Conservation (phyloP, 2,113 vertebrate genomes). For the Xiphorhynchus elegans region DNA sequence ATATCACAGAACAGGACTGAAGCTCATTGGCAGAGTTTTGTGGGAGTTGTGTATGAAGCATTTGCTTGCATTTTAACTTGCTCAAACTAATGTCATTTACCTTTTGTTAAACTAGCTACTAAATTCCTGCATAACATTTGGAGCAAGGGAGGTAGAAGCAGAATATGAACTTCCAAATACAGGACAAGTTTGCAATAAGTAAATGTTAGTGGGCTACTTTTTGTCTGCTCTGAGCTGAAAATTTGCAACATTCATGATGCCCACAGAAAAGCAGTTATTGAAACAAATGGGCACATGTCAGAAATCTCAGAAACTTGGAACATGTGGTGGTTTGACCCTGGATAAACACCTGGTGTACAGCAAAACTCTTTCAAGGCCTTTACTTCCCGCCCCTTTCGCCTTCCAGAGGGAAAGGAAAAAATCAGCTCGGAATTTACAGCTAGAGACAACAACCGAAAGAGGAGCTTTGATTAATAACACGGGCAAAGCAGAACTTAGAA, state of each 20-base stretch:
- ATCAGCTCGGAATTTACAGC: no score
- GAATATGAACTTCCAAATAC: background rate
- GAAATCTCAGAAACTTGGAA: background rate
- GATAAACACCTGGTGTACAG: no score
- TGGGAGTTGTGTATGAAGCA: background rate
- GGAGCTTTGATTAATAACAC: no score
- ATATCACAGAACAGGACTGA: background rate
- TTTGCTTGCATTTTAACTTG: background rate
- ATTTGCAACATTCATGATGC: background rate
- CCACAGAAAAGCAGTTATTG: background rate
- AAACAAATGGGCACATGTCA: background rate
- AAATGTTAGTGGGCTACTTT: background rate
- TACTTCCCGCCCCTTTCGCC: no score
- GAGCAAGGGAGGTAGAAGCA: background rate
- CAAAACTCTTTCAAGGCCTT: no score
- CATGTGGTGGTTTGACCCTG: no score
- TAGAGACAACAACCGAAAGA: no score
- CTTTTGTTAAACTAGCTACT: background rate
- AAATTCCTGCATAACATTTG: background rate
- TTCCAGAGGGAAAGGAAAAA: no score
- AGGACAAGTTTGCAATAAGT: accelerated
- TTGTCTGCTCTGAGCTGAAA: background rate
- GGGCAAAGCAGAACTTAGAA: no score
- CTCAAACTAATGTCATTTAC: background rate
- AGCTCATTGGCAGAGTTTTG: background rate